phyloP scores from a whole-genome alignment of 2,797 vertebrate species.

The Brachyrhaphis roseni region DNA sequence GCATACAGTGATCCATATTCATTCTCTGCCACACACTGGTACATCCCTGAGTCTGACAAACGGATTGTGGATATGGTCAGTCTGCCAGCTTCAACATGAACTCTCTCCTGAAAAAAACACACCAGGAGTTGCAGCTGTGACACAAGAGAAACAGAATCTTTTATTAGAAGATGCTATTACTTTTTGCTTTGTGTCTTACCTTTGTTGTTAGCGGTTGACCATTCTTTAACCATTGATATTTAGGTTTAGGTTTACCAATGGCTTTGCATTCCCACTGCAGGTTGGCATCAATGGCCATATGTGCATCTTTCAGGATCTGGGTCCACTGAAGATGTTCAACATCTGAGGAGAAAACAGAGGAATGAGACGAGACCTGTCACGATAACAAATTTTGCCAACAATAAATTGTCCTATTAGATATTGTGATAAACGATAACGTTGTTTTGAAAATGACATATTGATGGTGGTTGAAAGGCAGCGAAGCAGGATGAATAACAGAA shows the following conservation, averaged over 20 bases:
- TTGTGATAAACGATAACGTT: neutral
- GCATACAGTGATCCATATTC: constrained; percentile 75
- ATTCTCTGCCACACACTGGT: constrained; percentile 82
- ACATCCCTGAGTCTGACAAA: constrained; percentile 81
- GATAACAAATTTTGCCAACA: neutral
- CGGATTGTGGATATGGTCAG: constrained; percentile 76
- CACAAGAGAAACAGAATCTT: neutral
- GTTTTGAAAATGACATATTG: neutral
- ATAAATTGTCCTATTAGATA: neutral
- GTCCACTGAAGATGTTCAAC: constrained; percentile 88
- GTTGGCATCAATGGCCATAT: constrained; percentile 85
- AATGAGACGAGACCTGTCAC: neutral
- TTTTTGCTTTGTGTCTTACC: constrained; percentile 71
- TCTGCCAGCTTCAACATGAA: constrained; percentile 70
- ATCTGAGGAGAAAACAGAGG: constrained; percentile 52
- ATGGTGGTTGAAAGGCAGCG: neutral
- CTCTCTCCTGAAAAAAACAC: constrained; percentile 63
- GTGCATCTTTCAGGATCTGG: constrained; percentile 84
- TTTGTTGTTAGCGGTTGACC: constrained; percentile 76
- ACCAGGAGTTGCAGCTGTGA: neutral
- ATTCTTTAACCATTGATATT: constrained; percentile 89
- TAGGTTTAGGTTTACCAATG: constrained; percentile 82
- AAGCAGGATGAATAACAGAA: too few relatives aligned
- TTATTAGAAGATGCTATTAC: neutral
- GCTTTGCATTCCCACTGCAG: constrained; percentile 91